Percentiles rank a stretch among this genome's conserved stretches.
phyloP scores from a whole-genome alignment of 2,113 vertebrate species.

The Addax nasomaculatus region DNA sequence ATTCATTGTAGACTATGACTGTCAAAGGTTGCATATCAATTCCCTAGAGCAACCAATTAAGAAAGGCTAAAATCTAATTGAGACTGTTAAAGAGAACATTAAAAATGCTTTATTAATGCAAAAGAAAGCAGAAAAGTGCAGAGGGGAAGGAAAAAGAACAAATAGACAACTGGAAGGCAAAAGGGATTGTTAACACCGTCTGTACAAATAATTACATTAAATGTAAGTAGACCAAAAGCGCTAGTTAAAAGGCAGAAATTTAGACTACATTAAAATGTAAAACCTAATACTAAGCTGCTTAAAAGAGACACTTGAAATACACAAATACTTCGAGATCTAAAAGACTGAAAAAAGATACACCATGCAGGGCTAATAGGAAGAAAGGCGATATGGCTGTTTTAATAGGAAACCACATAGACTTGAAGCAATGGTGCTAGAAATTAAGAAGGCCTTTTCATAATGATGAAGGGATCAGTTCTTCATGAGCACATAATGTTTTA shows the following conservation, averaged over 20 bases:
- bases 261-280: not conserved
- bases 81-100: not conserved
- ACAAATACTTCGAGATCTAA: not conserved
- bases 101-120: not conserved
- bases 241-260: not conserved
- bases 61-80: not conserved
- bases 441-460: not conserved
- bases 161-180: not conserved
- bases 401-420: not conserved
- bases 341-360: not conserved
- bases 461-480: not conserved
- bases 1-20: not conserved
- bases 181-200: not conserved
- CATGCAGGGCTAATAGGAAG: not conserved
- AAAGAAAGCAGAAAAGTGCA: not conserved
- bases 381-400: not conserved
- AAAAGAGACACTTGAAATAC: not conserved
- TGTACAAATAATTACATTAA: not conserved
- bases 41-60: not conserved
- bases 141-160: not conserved
- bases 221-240: not conserved
- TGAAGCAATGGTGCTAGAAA: not conserved
- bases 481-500: not conserved
- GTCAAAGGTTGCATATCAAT: fast-evolving
- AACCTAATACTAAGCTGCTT: not conserved